A percentile compares a stretch with the other conserved stretches of the same genome.
phyloP scores from a whole-genome alignment of 2,888 invertebrate species.

The Odontocolon sp. region DNA sequence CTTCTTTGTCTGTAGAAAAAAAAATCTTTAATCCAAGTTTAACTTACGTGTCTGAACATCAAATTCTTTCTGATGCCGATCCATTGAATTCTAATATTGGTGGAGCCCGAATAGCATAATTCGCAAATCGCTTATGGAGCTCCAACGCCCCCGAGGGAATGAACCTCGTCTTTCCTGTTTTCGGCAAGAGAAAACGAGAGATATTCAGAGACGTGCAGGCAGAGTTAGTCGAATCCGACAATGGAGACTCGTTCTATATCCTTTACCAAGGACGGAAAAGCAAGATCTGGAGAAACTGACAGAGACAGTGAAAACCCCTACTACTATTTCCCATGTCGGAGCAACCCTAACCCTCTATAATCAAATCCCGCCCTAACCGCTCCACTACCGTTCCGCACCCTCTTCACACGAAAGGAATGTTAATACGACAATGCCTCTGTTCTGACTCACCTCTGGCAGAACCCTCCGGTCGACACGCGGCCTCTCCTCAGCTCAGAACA shows the following conservation, averaged over 20 bases:
- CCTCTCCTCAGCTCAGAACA: slow-evolving; percentile 11
- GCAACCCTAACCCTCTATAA: slow-evolving; percentile 73
- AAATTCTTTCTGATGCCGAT: too few relatives aligned
- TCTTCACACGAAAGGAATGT: slow-evolving; percentile 80
- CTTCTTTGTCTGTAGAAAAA: too few relatives aligned
- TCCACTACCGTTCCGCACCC: slow-evolving; percentile 71
- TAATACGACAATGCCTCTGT: slow-evolving; percentile 80
- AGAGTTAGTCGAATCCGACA: slow-evolving; percentile 12
- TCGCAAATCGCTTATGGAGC: slow-evolving; percentile 26
- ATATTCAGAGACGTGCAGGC: neutral
- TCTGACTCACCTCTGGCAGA: slow-evolving; percentile 72
- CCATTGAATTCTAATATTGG: slow-evolving; percentile 2
- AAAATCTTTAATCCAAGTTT: neutral
- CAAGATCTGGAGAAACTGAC: slow-evolving; percentile 5
- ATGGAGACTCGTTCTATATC: neutral
- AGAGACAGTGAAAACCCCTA: slow-evolving; percentile 38
- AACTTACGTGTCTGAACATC: too few relatives aligned
- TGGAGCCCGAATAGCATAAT: slow-evolving; percentile 11
- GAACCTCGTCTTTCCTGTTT: slow-evolving; percentile 9
- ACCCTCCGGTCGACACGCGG: slow-evolving; percentile 52
- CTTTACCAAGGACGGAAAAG: slow-evolving; percentile 15
- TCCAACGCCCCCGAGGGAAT: neutral
- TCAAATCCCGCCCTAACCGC: slow-evolving; percentile 79
- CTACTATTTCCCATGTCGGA: slow-evolving; percentile 32
- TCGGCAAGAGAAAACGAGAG: neutral